Evolutionary conservation across 2,888 invertebrate species (phyloP).

Genomic region (Geophilus truncorum): DNA sequence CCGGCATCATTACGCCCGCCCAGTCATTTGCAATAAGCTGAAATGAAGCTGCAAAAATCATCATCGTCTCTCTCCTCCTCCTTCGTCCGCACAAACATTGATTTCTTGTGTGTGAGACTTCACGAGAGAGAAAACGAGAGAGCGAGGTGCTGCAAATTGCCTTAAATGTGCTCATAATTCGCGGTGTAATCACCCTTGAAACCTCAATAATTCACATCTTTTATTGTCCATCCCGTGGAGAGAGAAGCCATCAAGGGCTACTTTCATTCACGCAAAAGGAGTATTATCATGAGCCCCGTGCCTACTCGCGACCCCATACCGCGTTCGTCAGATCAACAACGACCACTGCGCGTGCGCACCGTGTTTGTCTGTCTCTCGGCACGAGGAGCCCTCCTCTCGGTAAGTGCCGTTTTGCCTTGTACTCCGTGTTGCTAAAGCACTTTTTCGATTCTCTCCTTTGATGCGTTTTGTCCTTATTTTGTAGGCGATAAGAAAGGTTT

Average conservation of each 20-base stretch:
- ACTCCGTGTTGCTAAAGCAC: background rate
- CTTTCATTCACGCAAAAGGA: constrained; percentile 10
- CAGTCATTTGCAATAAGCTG: background rate
- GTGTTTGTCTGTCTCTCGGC: background rate
- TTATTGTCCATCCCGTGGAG: constrained; percentile 5
- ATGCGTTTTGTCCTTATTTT: background rate
- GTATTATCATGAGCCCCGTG: background rate
- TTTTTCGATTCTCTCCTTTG: background rate
- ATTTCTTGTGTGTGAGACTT: background rate
- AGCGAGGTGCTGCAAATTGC: constrained; percentile 9
- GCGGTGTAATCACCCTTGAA: constrained; percentile 28
- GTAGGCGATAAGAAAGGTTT: background rate
- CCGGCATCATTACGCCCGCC: background rate
- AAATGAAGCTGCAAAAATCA: constrained; percentile 4
- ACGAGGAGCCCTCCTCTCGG: background rate
- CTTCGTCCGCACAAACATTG: background rate
- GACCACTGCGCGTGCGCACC: background rate
- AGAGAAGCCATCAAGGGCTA: constrained; percentile 10
- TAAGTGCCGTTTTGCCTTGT: background rate
- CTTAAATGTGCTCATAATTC: constrained; percentile 30
- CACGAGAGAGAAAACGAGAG: background rate
- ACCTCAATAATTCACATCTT: constrained; percentile 29
- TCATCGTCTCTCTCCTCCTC: background rate
- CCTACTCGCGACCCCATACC: background rate
- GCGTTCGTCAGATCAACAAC: background rate